These are phyloP conservation scores for Trachythela sp. DNA, from an alignment of 64 coral and sea anemone species.

Conservation along the genomic window DNA sequence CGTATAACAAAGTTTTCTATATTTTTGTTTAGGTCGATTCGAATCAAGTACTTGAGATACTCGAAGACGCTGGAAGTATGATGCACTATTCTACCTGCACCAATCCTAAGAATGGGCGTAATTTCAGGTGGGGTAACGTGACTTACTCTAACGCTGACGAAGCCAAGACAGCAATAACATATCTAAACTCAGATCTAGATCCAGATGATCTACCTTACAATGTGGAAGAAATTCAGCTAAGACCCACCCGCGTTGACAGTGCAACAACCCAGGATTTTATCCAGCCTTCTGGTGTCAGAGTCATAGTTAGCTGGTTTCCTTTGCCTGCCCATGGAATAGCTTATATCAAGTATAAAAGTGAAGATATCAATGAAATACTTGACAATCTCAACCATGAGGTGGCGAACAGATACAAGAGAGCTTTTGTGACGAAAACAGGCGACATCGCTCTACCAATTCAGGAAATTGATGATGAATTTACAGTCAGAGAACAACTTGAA, in stretches of 20 bases:
- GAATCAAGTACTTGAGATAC: not conserved
- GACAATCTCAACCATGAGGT: not conserved
- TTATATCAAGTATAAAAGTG: not conserved
- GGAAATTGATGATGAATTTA: not conserved
- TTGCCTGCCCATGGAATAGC: not conserved
- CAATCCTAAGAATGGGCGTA: not conserved
- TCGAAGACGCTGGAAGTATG: not conserved
- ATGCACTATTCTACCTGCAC: not conserved
- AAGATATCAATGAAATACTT: not conserved
- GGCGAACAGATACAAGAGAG: not conserved
- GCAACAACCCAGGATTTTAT: not conserved
- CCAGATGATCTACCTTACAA: not conserved
- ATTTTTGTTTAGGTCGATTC: not conserved
- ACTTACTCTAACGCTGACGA: not conserved
- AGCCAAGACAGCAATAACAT: not conserved
- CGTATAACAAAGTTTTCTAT: not conserved
- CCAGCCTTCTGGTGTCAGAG: not conserved
- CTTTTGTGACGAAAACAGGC: not conserved
- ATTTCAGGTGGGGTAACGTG: not conserved
- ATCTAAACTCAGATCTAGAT: not conserved
- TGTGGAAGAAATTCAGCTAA: not conserved
- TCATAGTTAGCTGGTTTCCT: not conserved
- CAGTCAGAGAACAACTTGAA: not conserved
- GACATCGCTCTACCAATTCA: not conserved
- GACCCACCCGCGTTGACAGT: not conserved